These are phyloP conservation scores for Chrysaora quinquecirrha DNA, from an alignment of 30 jellyfish, hydroid and myxozoan species.

Conservation along the genomic window DNA sequence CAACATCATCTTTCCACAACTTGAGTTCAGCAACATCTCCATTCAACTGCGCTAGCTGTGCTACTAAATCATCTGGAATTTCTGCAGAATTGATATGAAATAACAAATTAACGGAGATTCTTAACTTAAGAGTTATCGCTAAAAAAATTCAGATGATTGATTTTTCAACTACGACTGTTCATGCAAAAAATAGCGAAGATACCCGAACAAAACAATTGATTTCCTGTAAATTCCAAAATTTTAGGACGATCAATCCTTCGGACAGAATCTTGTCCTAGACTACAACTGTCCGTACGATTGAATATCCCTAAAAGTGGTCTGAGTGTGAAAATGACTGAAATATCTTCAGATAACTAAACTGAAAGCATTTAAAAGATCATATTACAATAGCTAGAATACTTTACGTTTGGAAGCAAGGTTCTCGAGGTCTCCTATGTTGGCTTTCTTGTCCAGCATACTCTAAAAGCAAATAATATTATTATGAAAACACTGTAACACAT, in stretches of 20 bases:
- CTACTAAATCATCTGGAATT: slow-evolving; percentile 42
- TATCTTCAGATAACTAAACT: too few species aligned
- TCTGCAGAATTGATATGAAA: slow-evolving; percentile 18
- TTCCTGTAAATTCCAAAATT: too few species aligned
- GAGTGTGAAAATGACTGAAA: too few species aligned
- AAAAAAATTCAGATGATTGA: not conserved
- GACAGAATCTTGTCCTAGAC: not conserved
- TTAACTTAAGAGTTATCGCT: not conserved
- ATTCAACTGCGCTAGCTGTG: slow-evolving; percentile 34
- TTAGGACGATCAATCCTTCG: not conserved
- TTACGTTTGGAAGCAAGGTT: not conserved
- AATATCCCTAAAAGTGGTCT: too few species aligned
- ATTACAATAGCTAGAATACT: not conserved
- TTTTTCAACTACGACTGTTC: not conserved
- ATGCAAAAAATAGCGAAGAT: too few species aligned
- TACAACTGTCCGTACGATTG: not conserved
- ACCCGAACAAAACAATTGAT: too few species aligned
- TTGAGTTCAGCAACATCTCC: slow-evolving; percentile 23
- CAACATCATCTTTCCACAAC: slow-evolving; percentile 42
- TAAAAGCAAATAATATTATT: too few species aligned
- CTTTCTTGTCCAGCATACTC: slow-evolving; percentile 1
- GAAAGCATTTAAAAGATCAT: too few species aligned
- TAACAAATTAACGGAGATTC: not conserved
- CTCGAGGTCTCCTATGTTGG: not conserved
- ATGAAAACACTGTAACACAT: too few species aligned